Evolutionary conservation across 2,113 vertebrate genomes (phyloP).

Genomic region (Rostratula benghalensis): DNA sequence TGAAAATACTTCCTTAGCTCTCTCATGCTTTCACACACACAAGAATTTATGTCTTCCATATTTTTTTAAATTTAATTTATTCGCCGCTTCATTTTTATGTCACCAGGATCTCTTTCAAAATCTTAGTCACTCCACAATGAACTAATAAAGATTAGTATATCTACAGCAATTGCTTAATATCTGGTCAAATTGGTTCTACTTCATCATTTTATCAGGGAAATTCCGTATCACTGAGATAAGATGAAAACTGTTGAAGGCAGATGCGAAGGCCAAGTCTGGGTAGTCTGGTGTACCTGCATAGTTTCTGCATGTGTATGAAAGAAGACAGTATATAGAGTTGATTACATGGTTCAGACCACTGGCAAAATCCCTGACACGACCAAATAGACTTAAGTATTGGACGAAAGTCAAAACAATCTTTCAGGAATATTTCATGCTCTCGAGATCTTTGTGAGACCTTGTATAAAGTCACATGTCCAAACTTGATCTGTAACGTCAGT

Average conservation of each 20-base stretch:
- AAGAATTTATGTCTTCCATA: conserved; percentile 73
- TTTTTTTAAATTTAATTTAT: conserved; percentile 62
- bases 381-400: neutral
- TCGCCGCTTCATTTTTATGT: conserved; percentile 25
- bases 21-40: conserved; percentile 72
- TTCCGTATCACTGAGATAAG: conserved; percentile 23
- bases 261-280: conserved; percentile 12
- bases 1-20: conserved; percentile 81
- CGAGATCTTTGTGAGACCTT: neutral
- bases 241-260: conserved; percentile 11
- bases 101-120: conserved; percentile 34
- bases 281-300: neutral
- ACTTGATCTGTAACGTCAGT: conserved; percentile 30
- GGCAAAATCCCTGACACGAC: neutral
- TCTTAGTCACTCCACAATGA: neutral
- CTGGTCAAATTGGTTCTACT: conserved; percentile 1
- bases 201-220: conserved; percentile 7
- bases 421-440: neutral
- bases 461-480: neutral
- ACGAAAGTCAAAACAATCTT: conserved; percentile 28
- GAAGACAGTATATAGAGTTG: neutral
- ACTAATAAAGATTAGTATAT: conserved; percentile 38
- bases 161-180: conserved; percentile 22
- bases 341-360: neutral
- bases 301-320: neutral